Evolutionary conservation across 2,113 vertebrate species (phyloP).

Genomic region (Gambusia affinis): DNA sequence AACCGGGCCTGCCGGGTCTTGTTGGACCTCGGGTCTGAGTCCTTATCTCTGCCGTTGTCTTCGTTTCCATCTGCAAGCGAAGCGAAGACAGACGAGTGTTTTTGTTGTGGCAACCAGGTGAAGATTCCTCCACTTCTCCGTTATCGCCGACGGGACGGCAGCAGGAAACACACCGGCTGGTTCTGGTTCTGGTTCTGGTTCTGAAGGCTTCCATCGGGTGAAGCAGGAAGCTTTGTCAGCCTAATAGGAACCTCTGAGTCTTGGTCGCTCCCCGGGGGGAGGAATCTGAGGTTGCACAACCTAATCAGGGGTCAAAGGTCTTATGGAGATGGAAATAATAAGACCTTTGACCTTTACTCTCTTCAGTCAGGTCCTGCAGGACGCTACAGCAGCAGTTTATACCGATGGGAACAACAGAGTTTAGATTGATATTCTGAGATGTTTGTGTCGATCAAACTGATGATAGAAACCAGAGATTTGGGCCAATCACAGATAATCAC

Average conservation of each 20-base stretch:
- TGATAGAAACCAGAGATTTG: no score
- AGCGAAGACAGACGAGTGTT: conserved; percentile 22
- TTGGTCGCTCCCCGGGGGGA: conserved; percentile 37
- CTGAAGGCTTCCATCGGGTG: background rate
- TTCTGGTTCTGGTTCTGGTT: no score
- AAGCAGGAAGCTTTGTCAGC: conserved; percentile 24
- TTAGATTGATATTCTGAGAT: no score
- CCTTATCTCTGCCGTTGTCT: conserved; percentile 31
- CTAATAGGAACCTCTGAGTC: conserved; percentile 60
- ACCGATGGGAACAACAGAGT: no score
- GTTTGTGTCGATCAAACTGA: no score
- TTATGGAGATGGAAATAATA: conserved; percentile 33
- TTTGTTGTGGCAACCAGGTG: conserved; percentile 52
- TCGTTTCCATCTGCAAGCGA: conserved; percentile 31
- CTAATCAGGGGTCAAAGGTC: conserved; percentile 42
- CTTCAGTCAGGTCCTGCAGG: no score
- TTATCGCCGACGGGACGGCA: conserved; percentile 2
- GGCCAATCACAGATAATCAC: no score
- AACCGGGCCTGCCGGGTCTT: conserved; percentile 47
- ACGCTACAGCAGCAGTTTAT: no score
- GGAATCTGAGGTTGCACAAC: conserved; percentile 57
- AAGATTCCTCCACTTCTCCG: conserved; percentile 41
- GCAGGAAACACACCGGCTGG: no score
- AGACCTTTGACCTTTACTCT: no score
- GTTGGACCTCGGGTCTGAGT: conserved; percentile 14